Percentiles rank a stretch among this genome's conserved stretches.
These are phyloP conservation scores for Trogon melanurus DNA, from an alignment of 2,113 vertebrate genomes.

Conservation along the genomic window DNA sequence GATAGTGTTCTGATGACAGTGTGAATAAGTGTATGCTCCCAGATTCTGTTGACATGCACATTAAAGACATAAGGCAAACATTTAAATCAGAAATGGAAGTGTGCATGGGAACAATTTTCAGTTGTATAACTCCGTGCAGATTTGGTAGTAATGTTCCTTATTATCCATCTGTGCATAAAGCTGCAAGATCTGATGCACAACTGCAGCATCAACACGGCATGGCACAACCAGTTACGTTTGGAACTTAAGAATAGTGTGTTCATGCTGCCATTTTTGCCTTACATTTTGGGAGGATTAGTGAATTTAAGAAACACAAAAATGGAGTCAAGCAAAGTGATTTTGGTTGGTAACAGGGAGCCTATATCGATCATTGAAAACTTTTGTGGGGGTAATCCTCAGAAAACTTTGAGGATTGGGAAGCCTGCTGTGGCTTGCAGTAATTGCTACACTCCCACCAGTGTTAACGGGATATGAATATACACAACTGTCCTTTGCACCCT, in stretches of 20 bases:
- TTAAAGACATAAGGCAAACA: conserved; percentile 34
- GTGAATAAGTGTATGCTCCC: background rate
- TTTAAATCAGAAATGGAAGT: conserved; percentile 42
- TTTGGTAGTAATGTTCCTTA: background rate
- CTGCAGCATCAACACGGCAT: background rate
- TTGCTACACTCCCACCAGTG: background rate
- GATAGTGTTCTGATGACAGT: conserved; percentile 13
- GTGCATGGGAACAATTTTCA: conserved; percentile 45
- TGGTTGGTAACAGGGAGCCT: background rate
- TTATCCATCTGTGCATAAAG: background rate
- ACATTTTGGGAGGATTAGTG: background rate
- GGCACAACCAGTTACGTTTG: background rate
- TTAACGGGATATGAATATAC: background rate
- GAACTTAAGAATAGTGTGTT: background rate
- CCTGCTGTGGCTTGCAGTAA: background rate
- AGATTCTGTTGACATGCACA: background rate
- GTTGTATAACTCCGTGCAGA: background rate
- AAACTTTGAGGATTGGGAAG: background rate
- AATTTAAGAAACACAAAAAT: background rate
- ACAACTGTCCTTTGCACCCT: background rate
- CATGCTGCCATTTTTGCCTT: background rate
- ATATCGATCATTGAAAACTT: background rate
- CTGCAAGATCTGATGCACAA: background rate
- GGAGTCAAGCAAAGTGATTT: background rate
- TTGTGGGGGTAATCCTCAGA: background rate